Conservation (phyloP, 1,140 invertebrate species). For the Drosophila prosaltans region DNA sequence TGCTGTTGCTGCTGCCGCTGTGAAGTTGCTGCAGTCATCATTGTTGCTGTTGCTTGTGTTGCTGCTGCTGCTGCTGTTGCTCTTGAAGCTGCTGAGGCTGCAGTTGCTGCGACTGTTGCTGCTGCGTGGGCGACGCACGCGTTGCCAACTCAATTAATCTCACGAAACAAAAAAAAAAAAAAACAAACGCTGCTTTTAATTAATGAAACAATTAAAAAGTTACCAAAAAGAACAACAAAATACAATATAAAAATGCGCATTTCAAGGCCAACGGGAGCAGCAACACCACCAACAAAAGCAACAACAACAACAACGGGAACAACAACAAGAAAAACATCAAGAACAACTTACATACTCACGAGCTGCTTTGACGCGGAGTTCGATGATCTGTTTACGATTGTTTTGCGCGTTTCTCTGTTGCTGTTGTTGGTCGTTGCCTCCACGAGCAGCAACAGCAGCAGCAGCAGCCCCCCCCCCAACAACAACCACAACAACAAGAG, state of each 20-base stretch:
- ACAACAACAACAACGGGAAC: conserved; percentile 43
- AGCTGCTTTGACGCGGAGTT: conserved; percentile 45
- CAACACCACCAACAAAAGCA: background rate
- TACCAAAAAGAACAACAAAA: conserved; percentile 43
- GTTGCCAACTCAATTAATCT: conserved; percentile 77
- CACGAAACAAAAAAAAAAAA: conserved; percentile 14
- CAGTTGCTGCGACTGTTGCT: conserved; percentile 13
- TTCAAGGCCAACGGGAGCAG: conserved; percentile 65
- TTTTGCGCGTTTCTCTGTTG: conserved; percentile 44
- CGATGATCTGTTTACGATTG: conserved; percentile 79
- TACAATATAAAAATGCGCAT: conserved; percentile 15
- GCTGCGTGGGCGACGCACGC: conserved; percentile 72
- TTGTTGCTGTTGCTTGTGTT: conserved; percentile 21
- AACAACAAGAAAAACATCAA: conserved; percentile 11
- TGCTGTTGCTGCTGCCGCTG: conserved; percentile 37
- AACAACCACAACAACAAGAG: conserved; percentile 4
- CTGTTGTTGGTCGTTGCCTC: conserved; percentile 55
- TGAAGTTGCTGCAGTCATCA: conserved; percentile 7
- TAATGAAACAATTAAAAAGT: conserved; percentile 77
- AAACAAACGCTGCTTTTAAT: conserved; percentile 56
- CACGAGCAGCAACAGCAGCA: background rate
- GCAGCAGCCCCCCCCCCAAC: conserved; percentile 10
- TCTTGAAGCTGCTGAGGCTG: conserved; percentile 1
- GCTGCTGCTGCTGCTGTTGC: conserved; percentile 25
- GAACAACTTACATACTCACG: conserved; percentile 26